phyloP scores from a whole-genome alignment of 2,113 vertebrate genomes.

The Epinephelus lanceolatus region DNA sequence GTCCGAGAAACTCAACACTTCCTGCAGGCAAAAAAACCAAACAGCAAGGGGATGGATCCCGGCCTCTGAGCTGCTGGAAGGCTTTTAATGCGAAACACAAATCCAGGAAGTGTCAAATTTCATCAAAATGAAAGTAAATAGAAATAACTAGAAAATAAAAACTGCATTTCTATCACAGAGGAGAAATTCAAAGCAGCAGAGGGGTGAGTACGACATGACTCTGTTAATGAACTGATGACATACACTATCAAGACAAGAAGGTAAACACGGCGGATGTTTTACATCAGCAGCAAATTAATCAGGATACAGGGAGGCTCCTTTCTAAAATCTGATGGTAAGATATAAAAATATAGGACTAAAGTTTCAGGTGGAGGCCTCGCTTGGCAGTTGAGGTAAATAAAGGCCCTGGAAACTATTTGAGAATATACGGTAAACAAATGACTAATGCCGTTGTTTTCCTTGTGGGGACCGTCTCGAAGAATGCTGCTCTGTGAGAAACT shows the following conservation, averaged over 20 bases:
- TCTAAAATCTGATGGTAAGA: not conserved
- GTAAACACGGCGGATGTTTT: not conserved
- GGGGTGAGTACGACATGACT: not conserved
- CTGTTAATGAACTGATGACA: not conserved
- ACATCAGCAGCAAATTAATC: not conserved
- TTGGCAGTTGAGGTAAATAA: conserved; percentile 4
- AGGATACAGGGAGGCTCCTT: not conserved
- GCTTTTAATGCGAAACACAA: conserved; percentile 11
- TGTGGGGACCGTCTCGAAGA: not conserved
- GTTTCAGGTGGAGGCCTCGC: not conserved
- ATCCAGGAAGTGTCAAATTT: not conserved
- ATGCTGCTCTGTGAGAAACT: not conserved
- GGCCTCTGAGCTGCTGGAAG: conserved; percentile 17
- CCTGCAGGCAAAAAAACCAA: not conserved
- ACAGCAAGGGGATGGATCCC: not conserved
- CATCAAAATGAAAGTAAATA: not conserved
- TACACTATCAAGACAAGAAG: not conserved
- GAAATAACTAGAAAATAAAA: not conserved
- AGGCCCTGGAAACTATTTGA: conserved; percentile 6
- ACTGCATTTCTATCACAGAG: not conserved
- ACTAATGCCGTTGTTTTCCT: conserved; percentile 17
- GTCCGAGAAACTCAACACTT: not conserved
- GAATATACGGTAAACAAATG: conserved; percentile 20
- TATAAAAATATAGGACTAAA: not conserved
- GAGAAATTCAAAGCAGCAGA: not conserved